Percentiles rank a stretch among this genome's conserved stretches.
Evolutionary conservation across 2,113 vertebrate genomes (phyloP).

Genomic region (Procavia capensis): DNA sequence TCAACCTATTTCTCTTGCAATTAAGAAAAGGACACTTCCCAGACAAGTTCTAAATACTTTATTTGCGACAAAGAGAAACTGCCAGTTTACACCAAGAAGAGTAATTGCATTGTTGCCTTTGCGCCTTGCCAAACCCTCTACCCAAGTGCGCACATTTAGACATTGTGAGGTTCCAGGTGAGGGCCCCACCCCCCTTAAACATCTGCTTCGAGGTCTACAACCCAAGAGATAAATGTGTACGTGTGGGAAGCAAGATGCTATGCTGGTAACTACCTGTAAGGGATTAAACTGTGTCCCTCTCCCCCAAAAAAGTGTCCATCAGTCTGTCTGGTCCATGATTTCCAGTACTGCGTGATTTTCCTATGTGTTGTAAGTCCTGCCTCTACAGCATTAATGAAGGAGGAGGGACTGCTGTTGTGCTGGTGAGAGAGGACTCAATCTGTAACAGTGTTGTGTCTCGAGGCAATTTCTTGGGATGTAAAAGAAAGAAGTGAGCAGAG

Average conservation of each 20-base stretch:
- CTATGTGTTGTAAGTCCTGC: no score
- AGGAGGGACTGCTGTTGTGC: no score
- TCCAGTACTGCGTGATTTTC: no score
- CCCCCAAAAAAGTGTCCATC: no score
- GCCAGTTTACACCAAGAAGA: background rate
- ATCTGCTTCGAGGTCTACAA: background rate
- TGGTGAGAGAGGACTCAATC: no score
- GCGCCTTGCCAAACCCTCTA: background rate
- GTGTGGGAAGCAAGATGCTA: accelerated
- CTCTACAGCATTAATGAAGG: no score
- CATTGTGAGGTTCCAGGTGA: background rate
- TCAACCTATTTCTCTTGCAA: background rate
- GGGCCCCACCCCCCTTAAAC: background rate
- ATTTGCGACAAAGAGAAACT: background rate
- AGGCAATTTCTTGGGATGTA: no score
- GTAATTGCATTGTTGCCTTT: background rate
- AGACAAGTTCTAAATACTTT: background rate
- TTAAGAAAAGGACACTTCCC: background rate
- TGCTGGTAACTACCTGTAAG: background rate
- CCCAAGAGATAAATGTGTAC: background rate
- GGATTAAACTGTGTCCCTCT: no score
- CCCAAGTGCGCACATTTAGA: background rate
- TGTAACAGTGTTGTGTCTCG: no score
- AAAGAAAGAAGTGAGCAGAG: no score
- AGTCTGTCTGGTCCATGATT: no score